Percentiles rank a stretch among this genome's conserved stretches.
Evolutionary conservation across 2,113 vertebrate genomes (phyloP).

Genomic region (Pteronura brasiliensis): DNA sequence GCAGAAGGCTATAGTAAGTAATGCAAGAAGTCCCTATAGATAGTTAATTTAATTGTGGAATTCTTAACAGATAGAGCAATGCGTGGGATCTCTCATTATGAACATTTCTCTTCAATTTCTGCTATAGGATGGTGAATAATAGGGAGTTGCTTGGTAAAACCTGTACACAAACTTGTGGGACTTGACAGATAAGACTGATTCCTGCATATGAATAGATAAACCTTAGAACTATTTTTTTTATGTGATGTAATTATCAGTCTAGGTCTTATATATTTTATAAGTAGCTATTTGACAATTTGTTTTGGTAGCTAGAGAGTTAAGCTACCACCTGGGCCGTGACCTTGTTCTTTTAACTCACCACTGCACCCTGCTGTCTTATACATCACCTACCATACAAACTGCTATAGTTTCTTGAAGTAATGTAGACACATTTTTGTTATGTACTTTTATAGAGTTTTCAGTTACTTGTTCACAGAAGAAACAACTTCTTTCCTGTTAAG

Average conservation of each 20-base stretch:
- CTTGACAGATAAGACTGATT: slow-evolving; percentile 3
- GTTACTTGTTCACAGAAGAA: slow-evolving; percentile 24
- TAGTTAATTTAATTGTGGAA: neutral
- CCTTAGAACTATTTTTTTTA: neutral
- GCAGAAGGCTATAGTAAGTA: neutral
- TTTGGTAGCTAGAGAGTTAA: neutral
- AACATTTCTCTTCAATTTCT: slow-evolving; percentile 22
- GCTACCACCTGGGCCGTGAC: neutral
- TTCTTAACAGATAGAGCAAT: neutral
- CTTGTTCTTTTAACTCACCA: neutral
- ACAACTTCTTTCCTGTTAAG: neutral
- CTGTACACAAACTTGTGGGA: neutral
- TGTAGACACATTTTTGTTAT: neutral
- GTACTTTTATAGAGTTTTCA: neutral
- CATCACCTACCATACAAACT: neutral
- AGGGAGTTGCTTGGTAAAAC: neutral
- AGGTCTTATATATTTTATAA: neutral
- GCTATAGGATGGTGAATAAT: neutral
- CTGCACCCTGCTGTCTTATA: neutral
- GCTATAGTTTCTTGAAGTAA: neutral
- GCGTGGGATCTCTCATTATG: neutral
- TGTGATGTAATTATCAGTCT: neutral
- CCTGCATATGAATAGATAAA: neutral
- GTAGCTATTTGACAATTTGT: neutral
- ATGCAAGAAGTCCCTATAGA: neutral